Percentiles rank a stretch among this genome's conserved stretches.
phyloP scores from a whole-genome alignment of 2,888 invertebrate genomes.

The Cinara cedri region DNA sequence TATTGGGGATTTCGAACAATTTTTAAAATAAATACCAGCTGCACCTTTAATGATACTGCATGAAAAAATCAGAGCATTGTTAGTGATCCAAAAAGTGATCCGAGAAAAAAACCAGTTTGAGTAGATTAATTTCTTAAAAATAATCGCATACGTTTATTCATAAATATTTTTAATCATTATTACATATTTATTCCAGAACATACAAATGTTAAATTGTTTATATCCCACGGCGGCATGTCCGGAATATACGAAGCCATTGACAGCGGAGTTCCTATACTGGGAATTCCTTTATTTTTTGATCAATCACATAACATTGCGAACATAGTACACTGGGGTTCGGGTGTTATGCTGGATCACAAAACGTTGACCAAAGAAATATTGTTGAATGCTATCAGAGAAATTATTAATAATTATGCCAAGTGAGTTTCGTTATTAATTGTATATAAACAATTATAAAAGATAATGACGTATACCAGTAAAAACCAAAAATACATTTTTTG shows the following conservation, averaged over 20 bases:
- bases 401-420: constrained; percentile 12
- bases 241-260: constrained; percentile 44
- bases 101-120: too few relatives aligned
- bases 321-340: constrained; percentile 42
- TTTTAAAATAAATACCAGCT: too few relatives aligned
- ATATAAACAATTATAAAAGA: background rate
- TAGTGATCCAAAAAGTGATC: too few relatives aligned
- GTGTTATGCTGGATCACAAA: constrained; percentile 33
- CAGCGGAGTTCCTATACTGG: constrained; percentile 41
- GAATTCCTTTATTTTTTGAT: constrained; percentile 47
- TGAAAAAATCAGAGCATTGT: too few relatives aligned
- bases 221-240: constrained; percentile 48
- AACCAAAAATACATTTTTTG: too few relatives aligned
- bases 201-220: constrained; percentile 43
- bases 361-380: constrained; percentile 40
- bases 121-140: too few relatives aligned
- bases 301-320: constrained; percentile 43
- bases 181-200: constrained; percentile 21
- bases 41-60: too few relatives aligned
- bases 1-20: too few relatives aligned
- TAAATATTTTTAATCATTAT: too few relatives aligned
- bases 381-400: constrained; percentile 31
- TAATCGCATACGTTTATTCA: too few relatives aligned
- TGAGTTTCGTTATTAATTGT: background rate
- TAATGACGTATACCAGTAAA: too few relatives aligned